phyloP scores from a whole-genome alignment of 2,797 vertebrate species.

The Alca torda region DNA sequence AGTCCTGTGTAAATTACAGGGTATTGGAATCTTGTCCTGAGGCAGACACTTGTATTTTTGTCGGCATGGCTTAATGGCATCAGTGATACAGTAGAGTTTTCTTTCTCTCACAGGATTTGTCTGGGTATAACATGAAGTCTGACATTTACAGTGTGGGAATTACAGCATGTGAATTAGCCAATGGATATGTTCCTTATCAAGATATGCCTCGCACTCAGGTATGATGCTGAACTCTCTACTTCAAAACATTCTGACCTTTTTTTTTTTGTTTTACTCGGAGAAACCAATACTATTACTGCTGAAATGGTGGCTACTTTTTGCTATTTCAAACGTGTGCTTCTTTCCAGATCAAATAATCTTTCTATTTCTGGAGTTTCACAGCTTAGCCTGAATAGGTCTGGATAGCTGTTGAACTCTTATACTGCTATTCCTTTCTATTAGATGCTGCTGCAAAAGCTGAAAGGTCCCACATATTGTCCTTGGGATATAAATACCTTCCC shows the following conservation, averaged over 20 bases:
- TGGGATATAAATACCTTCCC: conserved; percentile 85
- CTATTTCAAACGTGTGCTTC: background rate
- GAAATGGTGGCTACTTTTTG: background rate
- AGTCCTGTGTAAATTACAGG: background rate
- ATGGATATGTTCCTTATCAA: conserved; percentile 92
- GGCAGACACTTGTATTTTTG: background rate
- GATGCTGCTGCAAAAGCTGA: conserved; percentile 97
- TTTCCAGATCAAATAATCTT: background rate
- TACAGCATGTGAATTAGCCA: conserved; percentile 94
- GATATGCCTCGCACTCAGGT: conserved; percentile 96
- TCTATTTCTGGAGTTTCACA: background rate
- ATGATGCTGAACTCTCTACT: background rate
- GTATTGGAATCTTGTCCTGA: background rate
- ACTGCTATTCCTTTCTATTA: conserved; percentile 58
- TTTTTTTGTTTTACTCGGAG: background rate
- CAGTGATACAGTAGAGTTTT: background rate
- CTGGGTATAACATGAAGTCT: conserved; percentile 95
- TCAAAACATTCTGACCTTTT: background rate
- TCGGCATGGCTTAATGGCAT: background rate
- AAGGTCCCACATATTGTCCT: conserved; percentile 88
- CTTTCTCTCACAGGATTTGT: conserved; percentile 85
- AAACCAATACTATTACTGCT: background rate
- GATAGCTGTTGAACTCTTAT: background rate
- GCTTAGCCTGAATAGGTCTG: background rate
- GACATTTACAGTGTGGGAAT: conserved; percentile 98